phyloP scores from a whole-genome alignment of 92 coral and sea anemone species.

The Virgularia gustaviana region DNA sequence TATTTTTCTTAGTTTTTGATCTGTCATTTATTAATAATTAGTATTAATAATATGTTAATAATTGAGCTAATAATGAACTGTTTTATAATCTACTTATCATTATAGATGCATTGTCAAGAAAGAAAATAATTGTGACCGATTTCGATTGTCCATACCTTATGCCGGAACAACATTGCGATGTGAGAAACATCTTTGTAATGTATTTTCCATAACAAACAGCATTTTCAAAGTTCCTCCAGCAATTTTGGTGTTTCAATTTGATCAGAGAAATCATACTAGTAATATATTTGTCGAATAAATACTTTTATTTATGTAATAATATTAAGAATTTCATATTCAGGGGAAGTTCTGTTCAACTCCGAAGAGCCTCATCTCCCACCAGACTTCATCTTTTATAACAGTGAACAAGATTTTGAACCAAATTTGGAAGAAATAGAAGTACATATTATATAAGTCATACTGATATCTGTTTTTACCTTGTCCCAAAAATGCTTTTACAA shows the following conservation, averaged over 20 bases:
- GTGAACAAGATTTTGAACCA: constrained; percentile 76
- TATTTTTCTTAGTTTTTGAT: too few relatives aligned
- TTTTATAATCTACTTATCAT: background rate
- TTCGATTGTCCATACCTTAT: constrained; percentile 81
- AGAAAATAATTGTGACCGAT: constrained; percentile 62
- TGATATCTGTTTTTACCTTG: background rate
- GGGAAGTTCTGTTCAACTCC: constrained; percentile 86
- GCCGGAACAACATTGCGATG: constrained; percentile 86
- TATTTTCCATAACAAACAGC: background rate
- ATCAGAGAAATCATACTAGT: background rate
- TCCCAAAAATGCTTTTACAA: background rate
- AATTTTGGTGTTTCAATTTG: background rate
- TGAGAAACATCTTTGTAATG: too few relatives aligned
- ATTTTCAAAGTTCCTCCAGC: background rate
- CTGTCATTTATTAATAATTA: too few relatives aligned
- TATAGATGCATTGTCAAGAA: background rate
- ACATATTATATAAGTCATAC: background rate
- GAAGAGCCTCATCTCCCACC: constrained; percentile 73
- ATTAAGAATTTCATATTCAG: constrained; percentile 43
- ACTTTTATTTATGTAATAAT: background rate
- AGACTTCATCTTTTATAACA: constrained; percentile 78
- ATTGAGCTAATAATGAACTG: too few relatives aligned
- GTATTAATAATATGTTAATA: too few relatives aligned
- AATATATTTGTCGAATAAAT: background rate
- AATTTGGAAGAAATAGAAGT: constrained; percentile 72